Conservation (phyloP, 1,140 invertebrate genomes). For the Neodiprion lecontei region DNA sequence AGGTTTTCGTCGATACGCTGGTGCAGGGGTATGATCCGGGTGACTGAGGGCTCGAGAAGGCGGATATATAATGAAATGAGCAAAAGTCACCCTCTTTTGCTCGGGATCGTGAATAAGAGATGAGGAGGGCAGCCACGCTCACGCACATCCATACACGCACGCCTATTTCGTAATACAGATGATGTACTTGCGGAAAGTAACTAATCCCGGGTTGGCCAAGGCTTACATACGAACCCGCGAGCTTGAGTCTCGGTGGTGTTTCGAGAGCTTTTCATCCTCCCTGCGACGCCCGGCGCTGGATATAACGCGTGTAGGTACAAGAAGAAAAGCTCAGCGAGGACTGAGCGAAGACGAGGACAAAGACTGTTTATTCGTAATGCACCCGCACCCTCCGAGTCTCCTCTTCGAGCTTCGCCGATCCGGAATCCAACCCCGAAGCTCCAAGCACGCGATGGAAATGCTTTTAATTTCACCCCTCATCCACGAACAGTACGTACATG, state of each 20-base stretch:
- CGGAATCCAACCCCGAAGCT: not conserved
- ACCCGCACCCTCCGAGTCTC: slow-evolving; percentile 14
- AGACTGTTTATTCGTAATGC: slow-evolving; percentile 29
- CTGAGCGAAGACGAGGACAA: not conserved
- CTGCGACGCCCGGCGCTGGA: not conserved
- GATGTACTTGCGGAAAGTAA: slow-evolving; percentile 40
- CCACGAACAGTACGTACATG: not conserved
- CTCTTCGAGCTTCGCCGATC: not conserved
- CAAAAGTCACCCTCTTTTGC: slow-evolving; percentile 28
- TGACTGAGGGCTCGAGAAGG: not conserved
- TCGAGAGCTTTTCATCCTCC: not conserved
- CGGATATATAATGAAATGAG: slow-evolving; percentile 28
- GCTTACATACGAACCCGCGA: slow-evolving; percentile 38
- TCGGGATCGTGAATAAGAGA: slow-evolving; percentile 42
- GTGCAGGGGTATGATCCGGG: not conserved
- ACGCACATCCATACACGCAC: not conserved
- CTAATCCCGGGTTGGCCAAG: slow-evolving; percentile 41
- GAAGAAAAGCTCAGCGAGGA: not conserved
- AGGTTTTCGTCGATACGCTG: too few relatives aligned
- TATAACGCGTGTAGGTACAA: not conserved
- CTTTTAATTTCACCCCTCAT: slow-evolving; percentile 7
- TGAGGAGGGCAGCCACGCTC: slow-evolving; percentile 25
- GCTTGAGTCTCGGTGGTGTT: not conserved
- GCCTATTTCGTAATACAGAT: too few relatives aligned
- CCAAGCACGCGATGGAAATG: not conserved